phyloP scores from a whole-genome alignment of 2,113 vertebrate species.

The Tichodroma muraria region DNA sequence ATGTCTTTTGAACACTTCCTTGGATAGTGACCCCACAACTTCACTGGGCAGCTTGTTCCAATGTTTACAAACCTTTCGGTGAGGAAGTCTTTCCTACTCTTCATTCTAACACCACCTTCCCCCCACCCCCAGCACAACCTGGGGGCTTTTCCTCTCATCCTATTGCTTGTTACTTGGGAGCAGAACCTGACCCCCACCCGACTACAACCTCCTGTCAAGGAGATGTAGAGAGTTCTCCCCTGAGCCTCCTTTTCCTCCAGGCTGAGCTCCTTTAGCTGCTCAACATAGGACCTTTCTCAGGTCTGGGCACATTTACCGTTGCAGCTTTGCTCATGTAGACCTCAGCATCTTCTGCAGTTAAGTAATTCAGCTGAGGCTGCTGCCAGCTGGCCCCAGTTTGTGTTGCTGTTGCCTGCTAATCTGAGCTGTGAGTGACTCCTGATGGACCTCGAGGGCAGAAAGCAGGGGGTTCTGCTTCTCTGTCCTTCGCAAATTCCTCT shows the following conservation, averaged over 20 bases:
- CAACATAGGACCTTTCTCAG: not conserved
- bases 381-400: constrained; percentile 1
- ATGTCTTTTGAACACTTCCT: not conserved
- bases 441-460: not conserved
- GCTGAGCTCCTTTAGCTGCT: not conserved
- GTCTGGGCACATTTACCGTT: not conserved
- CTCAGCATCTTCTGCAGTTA: not conserved
- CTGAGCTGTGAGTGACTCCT: not conserved
- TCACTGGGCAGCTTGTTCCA: not conserved
- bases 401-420: not conserved
- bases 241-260: not conserved
- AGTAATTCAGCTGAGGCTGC: not conserved
- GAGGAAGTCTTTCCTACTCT: not conserved
- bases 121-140: not conserved
- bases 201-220: not conserved
- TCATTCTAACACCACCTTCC: not conserved
- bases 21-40: not conserved
- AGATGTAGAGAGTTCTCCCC: not conserved
- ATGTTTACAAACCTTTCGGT: not conserved
- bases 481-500: not conserved
- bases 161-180: not conserved
- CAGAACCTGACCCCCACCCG: not conserved
- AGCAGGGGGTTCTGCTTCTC: not conserved
- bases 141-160: not conserved
- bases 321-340: not conserved